Evolutionary conservation across 2,888 invertebrate species (phyloP).

Genomic region (Sialis lutaria): DNA sequence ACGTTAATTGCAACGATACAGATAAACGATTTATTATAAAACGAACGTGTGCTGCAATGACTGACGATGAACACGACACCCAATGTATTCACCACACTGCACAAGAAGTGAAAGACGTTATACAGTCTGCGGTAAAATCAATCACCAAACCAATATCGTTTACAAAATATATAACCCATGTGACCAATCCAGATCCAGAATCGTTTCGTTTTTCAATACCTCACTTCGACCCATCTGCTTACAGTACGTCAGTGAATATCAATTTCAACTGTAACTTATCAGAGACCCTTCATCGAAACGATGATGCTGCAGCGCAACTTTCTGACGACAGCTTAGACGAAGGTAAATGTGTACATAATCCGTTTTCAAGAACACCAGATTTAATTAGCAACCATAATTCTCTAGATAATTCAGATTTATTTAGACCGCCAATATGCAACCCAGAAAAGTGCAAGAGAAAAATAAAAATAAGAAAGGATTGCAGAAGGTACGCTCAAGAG

Average conservation of each 20-base stretch:
- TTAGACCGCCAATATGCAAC: constrained; percentile 1
- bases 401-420: constrained; percentile 17
- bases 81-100: constrained; percentile 6
- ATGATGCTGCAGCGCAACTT: constrained; percentile 16
- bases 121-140: constrained; percentile 7
- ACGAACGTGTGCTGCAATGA: constrained; percentile 23
- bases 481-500: constrained; percentile 5
- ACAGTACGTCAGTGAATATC: constrained; percentile 35
- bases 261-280: constrained; percentile 38
- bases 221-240: constrained; percentile 21
- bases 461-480: not conserved
- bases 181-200: constrained; percentile 11
- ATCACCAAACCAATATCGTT: constrained; percentile 15
- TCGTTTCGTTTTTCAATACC: constrained; percentile 21
- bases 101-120: constrained; percentile 5
- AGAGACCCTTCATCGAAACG: constrained; percentile 24
- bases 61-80: constrained; percentile 13
- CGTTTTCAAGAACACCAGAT: constrained; percentile 32
- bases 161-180: constrained; percentile 16
- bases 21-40: constrained; percentile 21
- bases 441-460: not conserved
- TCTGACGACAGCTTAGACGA: constrained; percentile 32
- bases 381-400: constrained; percentile 38
- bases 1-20: constrained; percentile 4
- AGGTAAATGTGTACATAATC: constrained; percentile 14